Base-by-base conservation (phyloP, 2,888 invertebrate genomes). In the Phengaris alcon region DNA sequence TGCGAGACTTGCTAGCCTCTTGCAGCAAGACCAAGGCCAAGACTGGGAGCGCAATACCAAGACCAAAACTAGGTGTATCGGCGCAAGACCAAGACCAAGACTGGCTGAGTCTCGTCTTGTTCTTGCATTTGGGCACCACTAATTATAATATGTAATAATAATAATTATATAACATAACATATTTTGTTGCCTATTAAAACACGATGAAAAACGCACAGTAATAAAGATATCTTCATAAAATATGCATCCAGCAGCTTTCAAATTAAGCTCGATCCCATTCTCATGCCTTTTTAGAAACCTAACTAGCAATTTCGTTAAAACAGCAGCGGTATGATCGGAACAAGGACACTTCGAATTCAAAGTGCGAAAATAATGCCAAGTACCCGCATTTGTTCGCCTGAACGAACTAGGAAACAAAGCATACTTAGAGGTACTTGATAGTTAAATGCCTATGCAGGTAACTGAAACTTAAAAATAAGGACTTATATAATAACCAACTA, bases 381-480 rank as follows among this genome's bases (percentile, higher is more conserved):
- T 78, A 79, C 81, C 82, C 82, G 82, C 80, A 82, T 82, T 82
- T 80, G 75, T 75, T 78, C 78, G 80, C 76, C 77, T 76, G 73
- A 76, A 69, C 79, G 78, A 77, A 78, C 48, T 35, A 15, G 7
- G 69, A 55, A 22, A 75, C 75, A 69, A 70, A 70, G 51, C 6
- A 4, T 75, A 75, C 69, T 52, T 51, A 54, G 8, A 48, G 12
- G 54, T 44, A 75, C 75, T 75, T 75, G 55, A 59, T 64, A 44
- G 64, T 44, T 64, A 7, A 57, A 57, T 75, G 68, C 75, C 75
- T 75, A 57, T 70, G 55, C 70, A 54, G 52, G 52, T 22, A 72
- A 54, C 35, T 72, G 72, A 72, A 54, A 54, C 72, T 72, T 5
- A 3, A 68, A 51, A 3, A 70, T 54, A 52, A 51, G 52, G 7